Base-by-base conservation (phyloP, 2,888 invertebrate species). In the Parnassius apollo region DNA sequence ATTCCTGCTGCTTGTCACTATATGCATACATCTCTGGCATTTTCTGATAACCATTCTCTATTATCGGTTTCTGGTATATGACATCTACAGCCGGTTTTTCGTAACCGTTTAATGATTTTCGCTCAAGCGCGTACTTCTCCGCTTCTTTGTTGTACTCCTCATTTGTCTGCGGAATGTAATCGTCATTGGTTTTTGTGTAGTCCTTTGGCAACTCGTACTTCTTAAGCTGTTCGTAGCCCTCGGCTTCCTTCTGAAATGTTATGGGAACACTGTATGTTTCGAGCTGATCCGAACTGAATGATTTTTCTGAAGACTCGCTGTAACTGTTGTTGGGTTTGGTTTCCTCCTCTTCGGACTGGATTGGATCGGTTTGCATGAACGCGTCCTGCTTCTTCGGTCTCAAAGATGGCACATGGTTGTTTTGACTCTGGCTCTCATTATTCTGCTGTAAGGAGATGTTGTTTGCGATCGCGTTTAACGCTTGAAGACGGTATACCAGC, bases 141-240 rank as follows among this genome's bases (percentile, higher is more conserved):
- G 89, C 91, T 65, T 88, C 91, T 3, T 86, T 89, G 9, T 90
- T 88, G 12, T 90, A 89, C 42, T 91, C 90, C 10, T 90, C 91
- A 51, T 89, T 89, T 0, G 89, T 88, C 11, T 86, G 86, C 0
- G 90, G 87, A 12, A 90, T 77, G 45, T 85, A 88, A 44, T 90
- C 89, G 0, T 87, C 86, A 0, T 71, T 71, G 1, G 75, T 66
- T 48, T 87, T 88, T 0, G 86, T 83, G 42, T 88, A 91, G 12
- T 89, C 88, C 63, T 88, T 87, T 0, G 81, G 76, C 0, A 79
- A 69, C 54, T 88, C 84, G 22, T 76, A 86, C 18, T 75, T 77
- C 10, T 79, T 77, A 1, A 75, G 63, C 18, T 71, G 77, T 2
- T 70, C 71, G 9, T 69, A 70, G 49, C 46, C 52, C 25, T 64